Percentiles rank a stretch among this genome's conserved stretches.
Evolutionary conservation across 2,113 vertebrate species (phyloP).

Genomic region (Silurus meridionalis): DNA sequence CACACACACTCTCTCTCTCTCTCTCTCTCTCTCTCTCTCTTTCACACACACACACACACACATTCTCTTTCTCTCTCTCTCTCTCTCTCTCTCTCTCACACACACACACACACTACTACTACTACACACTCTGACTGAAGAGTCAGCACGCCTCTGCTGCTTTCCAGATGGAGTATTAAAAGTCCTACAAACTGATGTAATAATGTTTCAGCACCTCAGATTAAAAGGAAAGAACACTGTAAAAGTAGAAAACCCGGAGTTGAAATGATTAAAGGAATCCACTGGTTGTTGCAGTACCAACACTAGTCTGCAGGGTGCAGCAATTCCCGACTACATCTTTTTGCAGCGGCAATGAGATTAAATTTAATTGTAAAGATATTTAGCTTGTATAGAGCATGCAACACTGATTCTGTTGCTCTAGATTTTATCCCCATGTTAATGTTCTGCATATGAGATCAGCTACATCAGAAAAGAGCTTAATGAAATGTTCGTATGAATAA

Average conservation of each 20-base stretch:
- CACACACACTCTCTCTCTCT: not conserved
- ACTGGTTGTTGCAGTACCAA: conserved; percentile 1
- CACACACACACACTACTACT: not conserved
- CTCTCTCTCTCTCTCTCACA: not conserved
- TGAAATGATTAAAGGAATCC: not conserved
- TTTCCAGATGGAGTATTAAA: conserved; percentile 36
- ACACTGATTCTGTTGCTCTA: not conserved
- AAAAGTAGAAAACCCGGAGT: not conserved
- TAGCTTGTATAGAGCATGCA: not conserved
- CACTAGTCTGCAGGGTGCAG: conserved; percentile 37
- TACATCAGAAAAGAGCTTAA: not conserved
- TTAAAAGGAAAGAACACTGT: conserved; percentile 1
- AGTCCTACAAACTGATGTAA: conserved; percentile 6
- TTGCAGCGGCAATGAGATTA: not conserved
- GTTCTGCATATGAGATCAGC: not conserved
- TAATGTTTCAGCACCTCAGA: conserved; percentile 11
- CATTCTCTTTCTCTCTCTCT: not conserved
- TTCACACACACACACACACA: conserved; percentile 5
- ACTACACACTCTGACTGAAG: conserved; percentile 6
- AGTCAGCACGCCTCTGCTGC: conserved; percentile 19
- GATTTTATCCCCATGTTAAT: not conserved
- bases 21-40: not conserved
- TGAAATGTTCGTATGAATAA: not conserved
- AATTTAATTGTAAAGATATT: not conserved
- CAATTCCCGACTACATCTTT: conserved; percentile 3